These are phyloP conservation scores for Eledona agricola DNA, from an alignment of 2,888 invertebrate species.

Conservation along the genomic window DNA sequence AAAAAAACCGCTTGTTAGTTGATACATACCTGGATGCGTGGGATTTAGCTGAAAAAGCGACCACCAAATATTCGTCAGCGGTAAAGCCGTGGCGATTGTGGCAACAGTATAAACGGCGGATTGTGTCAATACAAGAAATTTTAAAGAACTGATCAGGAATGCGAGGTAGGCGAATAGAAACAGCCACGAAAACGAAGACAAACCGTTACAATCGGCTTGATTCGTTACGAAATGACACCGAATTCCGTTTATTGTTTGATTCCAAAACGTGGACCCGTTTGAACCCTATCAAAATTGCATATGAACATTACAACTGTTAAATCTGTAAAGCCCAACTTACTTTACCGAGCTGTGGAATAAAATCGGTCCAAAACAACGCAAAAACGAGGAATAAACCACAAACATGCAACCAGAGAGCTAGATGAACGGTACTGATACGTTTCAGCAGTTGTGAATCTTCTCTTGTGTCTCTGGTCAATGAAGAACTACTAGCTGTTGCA, in stretches of 20 bases:
- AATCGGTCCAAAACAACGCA: constrained; percentile 64
- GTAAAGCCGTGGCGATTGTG: constrained; percentile 65
- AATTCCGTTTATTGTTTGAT: constrained; percentile 57
- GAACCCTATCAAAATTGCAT: constrained; percentile 38
- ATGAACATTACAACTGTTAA: not conserved
- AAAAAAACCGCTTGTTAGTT: no score
- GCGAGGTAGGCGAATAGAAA: constrained; percentile 55
- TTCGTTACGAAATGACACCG: constrained; percentile 56
- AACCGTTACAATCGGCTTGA: constrained; percentile 44
- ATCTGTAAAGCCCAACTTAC: constrained; percentile 52
- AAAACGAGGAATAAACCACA: constrained; percentile 61
- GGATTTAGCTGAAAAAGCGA: constrained; percentile 66
- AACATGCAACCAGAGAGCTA: constrained; percentile 64
- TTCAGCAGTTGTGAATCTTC: constrained; percentile 39
- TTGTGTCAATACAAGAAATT: constrained; percentile 66
- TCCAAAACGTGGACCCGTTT: constrained; percentile 51
- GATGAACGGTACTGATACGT: constrained; percentile 56
- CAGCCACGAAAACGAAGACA: constrained; percentile 59
- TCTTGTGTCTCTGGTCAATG: constrained; percentile 25
- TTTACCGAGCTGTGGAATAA: constrained; percentile 65
- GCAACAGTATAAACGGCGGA: constrained; percentile 69
- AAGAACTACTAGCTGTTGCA: constrained; percentile 53
- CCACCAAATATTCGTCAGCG: constrained; percentile 69
- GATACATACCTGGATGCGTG: no score
- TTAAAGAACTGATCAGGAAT: constrained; percentile 63